Evolutionary conservation across 2,888 invertebrate species (phyloP).

Genomic region (Cephonodes hylas): DNA sequence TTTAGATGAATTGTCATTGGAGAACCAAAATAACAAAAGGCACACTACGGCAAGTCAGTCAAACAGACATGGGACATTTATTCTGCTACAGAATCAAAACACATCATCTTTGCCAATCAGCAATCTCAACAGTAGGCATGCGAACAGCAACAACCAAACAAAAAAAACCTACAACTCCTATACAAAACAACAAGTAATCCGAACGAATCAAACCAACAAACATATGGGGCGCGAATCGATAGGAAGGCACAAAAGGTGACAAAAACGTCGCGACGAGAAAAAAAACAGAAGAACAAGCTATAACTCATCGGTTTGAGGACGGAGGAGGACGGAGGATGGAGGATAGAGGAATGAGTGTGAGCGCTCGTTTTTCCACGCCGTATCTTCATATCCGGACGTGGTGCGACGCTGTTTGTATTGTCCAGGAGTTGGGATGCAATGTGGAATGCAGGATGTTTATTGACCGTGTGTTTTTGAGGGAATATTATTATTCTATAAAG

Average conservation of each 20-base stretch:
- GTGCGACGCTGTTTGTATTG: slow-evolving; percentile 6
- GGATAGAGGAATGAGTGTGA: neutral
- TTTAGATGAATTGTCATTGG: too few relatives aligned
- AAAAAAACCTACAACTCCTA: neutral
- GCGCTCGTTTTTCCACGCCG: slow-evolving; percentile 64
- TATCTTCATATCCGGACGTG: slow-evolving; percentile 76
- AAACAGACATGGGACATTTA: too few relatives aligned
- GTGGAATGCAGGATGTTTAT: neutral
- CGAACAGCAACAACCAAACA: neutral
- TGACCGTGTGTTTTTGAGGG: neutral
- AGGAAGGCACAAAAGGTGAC: slow-evolving; percentile 49
- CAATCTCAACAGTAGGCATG: neutral
- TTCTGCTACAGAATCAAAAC: too few relatives aligned
- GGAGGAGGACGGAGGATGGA: slow-evolving; percentile 36
- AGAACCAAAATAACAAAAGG: too few relatives aligned
- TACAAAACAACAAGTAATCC: neutral
- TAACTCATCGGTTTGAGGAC: slow-evolving; percentile 37
- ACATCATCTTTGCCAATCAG: too few relatives aligned
- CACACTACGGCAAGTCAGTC: too few relatives aligned
- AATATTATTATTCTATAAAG: neutral
- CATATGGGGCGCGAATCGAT: slow-evolving; percentile 53
- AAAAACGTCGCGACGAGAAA: slow-evolving; percentile 35
- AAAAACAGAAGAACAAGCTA: slow-evolving; percentile 44
- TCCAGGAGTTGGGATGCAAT: neutral
- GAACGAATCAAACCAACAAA: slow-evolving; percentile 25